Percentiles rank a stretch among this genome's conserved stretches.
Conservation (phyloP, 2,113 vertebrate species). For the Phycodurus eques region DNA sequence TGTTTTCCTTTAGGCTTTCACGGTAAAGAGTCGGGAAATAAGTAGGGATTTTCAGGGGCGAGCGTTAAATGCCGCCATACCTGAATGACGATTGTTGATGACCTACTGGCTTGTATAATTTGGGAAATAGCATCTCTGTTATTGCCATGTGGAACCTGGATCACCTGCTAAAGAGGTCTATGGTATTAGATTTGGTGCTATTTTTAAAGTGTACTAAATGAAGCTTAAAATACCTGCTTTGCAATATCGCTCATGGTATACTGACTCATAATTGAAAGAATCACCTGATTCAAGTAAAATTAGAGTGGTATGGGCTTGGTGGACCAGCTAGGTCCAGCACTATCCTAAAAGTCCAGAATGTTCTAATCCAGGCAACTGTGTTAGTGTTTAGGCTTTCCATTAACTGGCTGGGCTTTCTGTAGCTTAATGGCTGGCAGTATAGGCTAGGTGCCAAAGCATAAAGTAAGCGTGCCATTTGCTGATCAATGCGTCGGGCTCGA, state of each 20-base stretch:
- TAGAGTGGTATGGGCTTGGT: too few species aligned
- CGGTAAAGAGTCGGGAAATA: slow-evolving; percentile 26
- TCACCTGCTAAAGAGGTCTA: too few species aligned
- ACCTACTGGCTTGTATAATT: background rate
- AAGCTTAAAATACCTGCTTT: too few species aligned
- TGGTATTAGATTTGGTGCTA: too few species aligned
- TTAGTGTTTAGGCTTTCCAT: background rate
- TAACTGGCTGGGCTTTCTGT: background rate
- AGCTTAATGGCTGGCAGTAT: background rate
- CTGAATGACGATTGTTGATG: background rate
- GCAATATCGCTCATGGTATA: too few species aligned
- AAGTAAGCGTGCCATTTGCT: slow-evolving; percentile 59
- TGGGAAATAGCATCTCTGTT: background rate
- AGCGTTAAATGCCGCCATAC: background rate
- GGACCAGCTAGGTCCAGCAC: background rate
- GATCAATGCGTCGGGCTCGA: slow-evolving; percentile 62
- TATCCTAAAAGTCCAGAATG: background rate
- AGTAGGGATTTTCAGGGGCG: slow-evolving; percentile 10
- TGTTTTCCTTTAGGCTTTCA: slow-evolving; percentile 41
- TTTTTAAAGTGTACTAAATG: too few species aligned
- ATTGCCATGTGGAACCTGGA: too few species aligned
- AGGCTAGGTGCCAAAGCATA: slow-evolving; percentile 46
- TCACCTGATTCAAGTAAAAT: too few species aligned
- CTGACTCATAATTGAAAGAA: too few species aligned
- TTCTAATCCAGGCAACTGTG: background rate